A percentile compares a stretch with the other conserved stretches of the same genome.
These are phyloP conservation scores for Alosa alosa DNA, from an alignment of 2,113 vertebrate species.

Conservation along the genomic window DNA sequence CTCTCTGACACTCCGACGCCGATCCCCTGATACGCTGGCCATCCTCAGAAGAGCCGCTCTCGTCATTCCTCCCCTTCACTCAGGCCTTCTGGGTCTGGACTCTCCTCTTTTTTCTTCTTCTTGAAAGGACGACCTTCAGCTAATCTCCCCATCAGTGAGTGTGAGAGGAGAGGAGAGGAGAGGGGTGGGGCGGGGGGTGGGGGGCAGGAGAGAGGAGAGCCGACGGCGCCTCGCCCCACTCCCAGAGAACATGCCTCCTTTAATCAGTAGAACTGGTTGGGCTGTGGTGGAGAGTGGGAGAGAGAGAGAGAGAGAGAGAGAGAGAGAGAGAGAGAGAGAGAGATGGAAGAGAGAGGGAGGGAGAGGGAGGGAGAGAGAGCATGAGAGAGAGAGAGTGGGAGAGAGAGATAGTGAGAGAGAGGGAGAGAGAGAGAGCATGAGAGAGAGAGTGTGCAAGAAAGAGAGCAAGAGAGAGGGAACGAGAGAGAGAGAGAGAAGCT, in stretches of 20 bases:
- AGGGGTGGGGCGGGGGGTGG: neutral
- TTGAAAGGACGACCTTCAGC: constrained; percentile 69
- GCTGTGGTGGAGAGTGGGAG: neutral
- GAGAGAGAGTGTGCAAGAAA: neutral
- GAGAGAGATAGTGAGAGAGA: neutral
- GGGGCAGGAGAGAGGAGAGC: neutral
- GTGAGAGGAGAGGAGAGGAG: constrained; percentile 44
- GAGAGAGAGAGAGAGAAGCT: neutral
- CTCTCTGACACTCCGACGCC: constrained; percentile 47
- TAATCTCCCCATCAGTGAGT: constrained; percentile 74
- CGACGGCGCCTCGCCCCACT: neutral
- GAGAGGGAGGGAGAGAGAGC: neutral
- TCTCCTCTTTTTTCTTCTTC: constrained; percentile 53
- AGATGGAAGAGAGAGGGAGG: neutral
- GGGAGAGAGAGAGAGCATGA: neutral
- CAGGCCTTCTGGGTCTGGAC: constrained; percentile 37
- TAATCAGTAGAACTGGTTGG: neutral
- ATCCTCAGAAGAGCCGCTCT: constrained; percentile 53
- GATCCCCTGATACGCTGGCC: constrained; percentile 58
- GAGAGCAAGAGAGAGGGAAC: neutral
- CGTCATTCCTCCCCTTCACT: constrained; percentile 70
- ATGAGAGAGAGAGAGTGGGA: neutral
- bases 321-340: neutral
- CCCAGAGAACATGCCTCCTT: neutral
- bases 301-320: neutral